Conservation (phyloP, 2,113 vertebrate species). For the Hippocampus guttulatus region DNA sequence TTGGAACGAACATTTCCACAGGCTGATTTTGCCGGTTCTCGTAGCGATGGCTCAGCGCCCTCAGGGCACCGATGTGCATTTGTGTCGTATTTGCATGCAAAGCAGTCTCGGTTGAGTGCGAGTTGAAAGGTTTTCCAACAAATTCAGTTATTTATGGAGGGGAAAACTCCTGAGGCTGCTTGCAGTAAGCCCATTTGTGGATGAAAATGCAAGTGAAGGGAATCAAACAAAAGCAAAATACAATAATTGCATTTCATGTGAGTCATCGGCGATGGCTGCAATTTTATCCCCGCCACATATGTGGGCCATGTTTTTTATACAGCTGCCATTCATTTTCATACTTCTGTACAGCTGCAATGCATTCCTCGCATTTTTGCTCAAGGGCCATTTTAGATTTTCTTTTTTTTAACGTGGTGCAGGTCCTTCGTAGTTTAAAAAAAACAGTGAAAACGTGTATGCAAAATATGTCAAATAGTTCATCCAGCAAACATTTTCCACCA, state of each 20-base stretch:
- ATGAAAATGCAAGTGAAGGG: no score
- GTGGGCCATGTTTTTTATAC: background rate
- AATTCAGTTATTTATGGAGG: slow-evolving; percentile 5
- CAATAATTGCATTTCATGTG: slow-evolving; percentile 4
- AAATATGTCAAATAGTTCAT: no score
- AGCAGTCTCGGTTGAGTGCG: background rate
- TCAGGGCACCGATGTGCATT: background rate
- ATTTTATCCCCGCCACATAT: background rate
- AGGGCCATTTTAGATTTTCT: no score
- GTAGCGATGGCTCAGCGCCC: background rate
- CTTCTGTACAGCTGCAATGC: no score
- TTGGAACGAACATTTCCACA: background rate
- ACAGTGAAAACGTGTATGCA: no score
- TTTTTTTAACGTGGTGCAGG: no score
- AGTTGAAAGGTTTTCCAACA: slow-evolving; percentile 5
- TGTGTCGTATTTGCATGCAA: slow-evolving; percentile 12
- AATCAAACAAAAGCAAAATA: background rate
- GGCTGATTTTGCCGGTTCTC: background rate
- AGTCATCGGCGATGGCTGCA: slow-evolving; percentile 21
- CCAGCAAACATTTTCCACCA: no score
- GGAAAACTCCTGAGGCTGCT: background rate
- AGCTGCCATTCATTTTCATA: background rate
- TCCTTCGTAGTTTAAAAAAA: no score
- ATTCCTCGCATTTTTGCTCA: no score
- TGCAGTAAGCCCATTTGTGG: background rate